phyloP scores from a whole-genome alignment of 2,888 invertebrate genomes.

The Copidosoma aretas region DNA sequence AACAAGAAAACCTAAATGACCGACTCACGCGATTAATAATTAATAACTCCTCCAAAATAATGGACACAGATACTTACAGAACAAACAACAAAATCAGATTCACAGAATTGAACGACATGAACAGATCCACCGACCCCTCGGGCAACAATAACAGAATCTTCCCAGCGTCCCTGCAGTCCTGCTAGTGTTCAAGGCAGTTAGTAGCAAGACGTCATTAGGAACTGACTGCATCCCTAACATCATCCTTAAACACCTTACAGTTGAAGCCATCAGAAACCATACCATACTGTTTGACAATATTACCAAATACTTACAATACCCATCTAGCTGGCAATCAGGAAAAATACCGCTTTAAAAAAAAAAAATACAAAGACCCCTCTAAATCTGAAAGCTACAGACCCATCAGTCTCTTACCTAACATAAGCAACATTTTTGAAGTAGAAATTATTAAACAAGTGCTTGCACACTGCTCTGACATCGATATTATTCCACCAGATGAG shows the following conservation, averaged over 20 bases:
- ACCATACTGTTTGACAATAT: constrained; percentile 40
- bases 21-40: too few relatives aligned
- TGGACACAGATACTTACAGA: too few relatives aligned
- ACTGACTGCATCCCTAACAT: constrained; percentile 36
- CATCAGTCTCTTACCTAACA: constrained; percentile 44
- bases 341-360: constrained; percentile 42
- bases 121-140: too few relatives aligned
- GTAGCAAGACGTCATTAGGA: neutral
- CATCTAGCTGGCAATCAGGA: constrained; percentile 43
- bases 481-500: constrained; percentile 38
- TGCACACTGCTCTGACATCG: constrained; percentile 15
- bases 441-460: constrained; percentile 30
- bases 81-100: too few relatives aligned
- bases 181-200: too few relatives aligned
- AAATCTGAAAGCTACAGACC: constrained; percentile 41
- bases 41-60: too few relatives aligned
- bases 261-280: constrained; percentile 7
- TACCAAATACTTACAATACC: constrained; percentile 48
- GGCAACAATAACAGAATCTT: too few relatives aligned
- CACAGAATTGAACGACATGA: too few relatives aligned
- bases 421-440: constrained; percentile 45
- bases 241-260: constrained; percentile 27
- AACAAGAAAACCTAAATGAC: too few relatives aligned
- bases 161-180: too few relatives aligned
- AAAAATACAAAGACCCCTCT: constrained; percentile 28